Evolutionary conservation across 2,888 invertebrate species (phyloP).

Genomic region (Crioceris asparagi): DNA sequence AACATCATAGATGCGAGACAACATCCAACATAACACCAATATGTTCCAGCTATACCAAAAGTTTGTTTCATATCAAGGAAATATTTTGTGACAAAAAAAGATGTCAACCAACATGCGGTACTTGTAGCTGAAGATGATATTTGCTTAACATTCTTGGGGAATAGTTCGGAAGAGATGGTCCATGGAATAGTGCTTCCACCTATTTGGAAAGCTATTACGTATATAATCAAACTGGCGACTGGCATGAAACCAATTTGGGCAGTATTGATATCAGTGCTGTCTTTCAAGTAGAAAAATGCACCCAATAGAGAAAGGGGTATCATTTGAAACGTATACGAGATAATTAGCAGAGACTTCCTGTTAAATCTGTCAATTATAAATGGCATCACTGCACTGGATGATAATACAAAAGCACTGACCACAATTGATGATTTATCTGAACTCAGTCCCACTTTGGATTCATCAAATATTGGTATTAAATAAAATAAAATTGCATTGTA

Average conservation of each 20-base stretch:
- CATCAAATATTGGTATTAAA: conserved; percentile 54
- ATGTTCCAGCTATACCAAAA: conserved; percentile 53
- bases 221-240: conserved; percentile 56
- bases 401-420: conserved; percentile 61
- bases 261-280: conserved; percentile 38
- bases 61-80: conserved; percentile 46
- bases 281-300: conserved; percentile 38
- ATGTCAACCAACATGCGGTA: conserved; percentile 59
- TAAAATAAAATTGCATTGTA: conserved; percentile 18
- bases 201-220: conserved; percentile 47
- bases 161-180: conserved; percentile 69
- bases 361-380: conserved; percentile 69
- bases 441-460: conserved; percentile 51
- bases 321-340: conserved; percentile 55
- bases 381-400: conserved; percentile 59
- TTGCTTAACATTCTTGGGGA: conserved; percentile 65
- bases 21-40: conserved; percentile 57
- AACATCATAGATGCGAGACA: conserved; percentile 52
- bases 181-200: conserved; percentile 65
- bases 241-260: conserved; percentile 55
- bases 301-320: conserved; percentile 50
- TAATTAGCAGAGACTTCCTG: conserved; percentile 55
- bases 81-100: conserved; percentile 62
- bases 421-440: conserved; percentile 61
- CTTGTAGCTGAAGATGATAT: conserved; percentile 63